These are phyloP conservation scores for Fringilla coelebs DNA, from an alignment of 2,797 vertebrate genomes.

Conservation along the genomic window DNA sequence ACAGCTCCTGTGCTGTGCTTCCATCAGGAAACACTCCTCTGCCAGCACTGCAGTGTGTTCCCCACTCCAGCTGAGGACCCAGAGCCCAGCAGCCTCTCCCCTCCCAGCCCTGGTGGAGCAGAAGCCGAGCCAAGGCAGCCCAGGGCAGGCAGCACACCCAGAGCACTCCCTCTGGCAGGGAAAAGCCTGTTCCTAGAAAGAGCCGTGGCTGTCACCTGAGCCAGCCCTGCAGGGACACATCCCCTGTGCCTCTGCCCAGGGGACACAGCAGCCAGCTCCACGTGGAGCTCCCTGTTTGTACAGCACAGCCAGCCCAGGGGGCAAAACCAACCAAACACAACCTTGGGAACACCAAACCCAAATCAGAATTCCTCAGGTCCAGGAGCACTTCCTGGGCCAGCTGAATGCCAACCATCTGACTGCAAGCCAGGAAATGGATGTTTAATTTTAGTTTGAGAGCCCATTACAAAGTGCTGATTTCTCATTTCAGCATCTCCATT, in stretches of 20 bases:
- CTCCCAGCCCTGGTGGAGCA: background rate
- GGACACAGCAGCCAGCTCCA: accelerated
- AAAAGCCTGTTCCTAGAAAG: background rate
- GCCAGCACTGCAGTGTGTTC: accelerated
- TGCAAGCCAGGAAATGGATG: background rate
- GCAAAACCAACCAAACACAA: background rate
- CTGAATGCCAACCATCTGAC: background rate
- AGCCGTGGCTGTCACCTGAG: background rate
- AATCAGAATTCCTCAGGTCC: background rate
- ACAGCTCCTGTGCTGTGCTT: background rate
- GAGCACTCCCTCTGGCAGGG: accelerated
- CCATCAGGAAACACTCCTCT: background rate
- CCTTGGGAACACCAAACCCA: accelerated
- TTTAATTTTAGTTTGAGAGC: constrained; percentile 36
- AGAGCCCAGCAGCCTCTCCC: background rate
- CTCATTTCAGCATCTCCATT: background rate
- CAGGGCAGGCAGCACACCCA: accelerated
- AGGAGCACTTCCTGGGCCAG: background rate
- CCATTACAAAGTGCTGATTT: constrained; percentile 38
- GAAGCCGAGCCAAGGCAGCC: background rate
- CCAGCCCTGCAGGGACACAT: background rate
- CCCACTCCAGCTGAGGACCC: background rate
- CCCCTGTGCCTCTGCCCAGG: accelerated
- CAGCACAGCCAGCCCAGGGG: background rate
- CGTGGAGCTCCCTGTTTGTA: accelerated